These are phyloP conservation scores for Petrolisthes cinctipes DNA, from an alignment of 2,888 invertebrate genomes.

Conservation along the genomic window DNA sequence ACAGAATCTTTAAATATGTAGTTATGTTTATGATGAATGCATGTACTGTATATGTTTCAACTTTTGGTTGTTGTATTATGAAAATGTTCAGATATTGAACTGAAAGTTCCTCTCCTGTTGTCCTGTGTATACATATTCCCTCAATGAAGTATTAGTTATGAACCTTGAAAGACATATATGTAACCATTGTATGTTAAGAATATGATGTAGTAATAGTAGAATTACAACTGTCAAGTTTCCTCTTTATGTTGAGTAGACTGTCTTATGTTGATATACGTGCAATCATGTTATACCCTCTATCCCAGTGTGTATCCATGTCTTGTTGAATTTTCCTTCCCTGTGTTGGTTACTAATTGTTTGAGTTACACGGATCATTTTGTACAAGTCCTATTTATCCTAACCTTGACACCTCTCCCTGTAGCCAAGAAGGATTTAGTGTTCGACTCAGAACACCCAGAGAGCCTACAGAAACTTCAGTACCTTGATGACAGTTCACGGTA, in stretches of 20 bases:
- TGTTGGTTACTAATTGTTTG: conserved; percentile 11
- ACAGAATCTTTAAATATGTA: background rate
- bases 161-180: background rate
- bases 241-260: background rate
- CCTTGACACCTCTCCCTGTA: conserved; percentile 62
- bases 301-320: conserved; percentile 11
- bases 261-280: background rate
- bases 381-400: conserved; percentile 21
- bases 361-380: background rate
- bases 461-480: conserved; percentile 90
- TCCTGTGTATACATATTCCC: background rate
- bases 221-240: background rate
- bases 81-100: background rate
- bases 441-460: conserved; percentile 93
- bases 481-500: conserved; percentile 75
- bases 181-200: background rate
- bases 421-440: conserved; percentile 79
- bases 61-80: background rate
- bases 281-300: too few species aligned
- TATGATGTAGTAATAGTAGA: background rate
- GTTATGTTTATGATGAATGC: background rate
- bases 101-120: background rate
- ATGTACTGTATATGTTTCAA: background rate
- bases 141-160: background rate
- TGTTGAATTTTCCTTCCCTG: conserved; percentile 1